Base-by-base conservation (phyloP, 2,113 vertebrate genomes). In the Bubo scandiacus region DNA sequence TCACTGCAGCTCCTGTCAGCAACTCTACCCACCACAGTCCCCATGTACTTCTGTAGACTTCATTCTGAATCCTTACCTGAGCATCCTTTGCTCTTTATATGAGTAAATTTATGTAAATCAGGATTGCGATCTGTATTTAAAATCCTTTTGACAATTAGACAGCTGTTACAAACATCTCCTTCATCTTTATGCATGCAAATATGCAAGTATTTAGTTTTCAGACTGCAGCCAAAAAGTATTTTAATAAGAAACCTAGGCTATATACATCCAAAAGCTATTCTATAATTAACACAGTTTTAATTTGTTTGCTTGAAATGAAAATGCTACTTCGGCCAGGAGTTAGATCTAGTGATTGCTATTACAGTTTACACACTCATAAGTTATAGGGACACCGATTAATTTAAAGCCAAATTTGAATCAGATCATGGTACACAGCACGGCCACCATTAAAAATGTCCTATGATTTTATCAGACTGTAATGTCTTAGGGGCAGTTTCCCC, bases 251-350 rank as follows among this genome's bases (percentile, higher is more conserved):
- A 87, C 38, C 14, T 83, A 86, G 7, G 8, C 51, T 57, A 73
- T 32, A 75, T 45, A 79, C 9, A 84, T 65, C 23, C 43, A 72
- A 94, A 92, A 70, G 27, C 29, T 42, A 66, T 71, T 81, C 54
- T 58, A 51, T 67, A 84, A 90, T 96, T 90, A 95, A 89, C 71
- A 91, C 13, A 26, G 34, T 73, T 97, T 92, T 86, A 65, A 91
- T 92, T 95, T 92, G 59, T 86, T 94, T 94, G 86, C 61, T 81
- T 95, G 75, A 59, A 96, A 94, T 3, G 1, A 93, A 95, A 94
- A 84, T 59, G 40, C 20, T 81, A 42, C 61, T 73, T 95, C 65
- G 86, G 75, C n/a, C 84, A 96, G 36, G 49, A 92, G 68, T 73
- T 88, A 75, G 27, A 94, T 80, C 30, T n/a, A 86, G 49, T 51